Percentiles rank a stretch among this genome's conserved stretches.
Evolutionary conservation across 1,140 invertebrate species (phyloP).

Genomic region (Aphaenogaster ashmeadi): DNA sequence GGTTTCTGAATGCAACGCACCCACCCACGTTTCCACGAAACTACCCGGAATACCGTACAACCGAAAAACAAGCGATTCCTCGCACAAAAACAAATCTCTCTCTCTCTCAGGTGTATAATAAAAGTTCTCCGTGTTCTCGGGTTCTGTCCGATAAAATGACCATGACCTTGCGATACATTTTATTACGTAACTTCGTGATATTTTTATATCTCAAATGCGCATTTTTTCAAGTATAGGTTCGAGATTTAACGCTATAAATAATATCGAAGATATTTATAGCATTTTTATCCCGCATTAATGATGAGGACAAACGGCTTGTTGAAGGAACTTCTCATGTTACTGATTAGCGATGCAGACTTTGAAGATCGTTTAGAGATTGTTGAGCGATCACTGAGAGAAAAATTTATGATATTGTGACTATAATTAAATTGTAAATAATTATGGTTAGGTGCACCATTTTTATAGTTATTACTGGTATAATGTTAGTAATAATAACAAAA

Average conservation of each 20-base stretch:
- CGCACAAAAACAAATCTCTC: background rate
- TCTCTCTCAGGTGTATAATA: background rate
- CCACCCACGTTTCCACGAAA: background rate
- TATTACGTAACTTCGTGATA: conserved; percentile 6
- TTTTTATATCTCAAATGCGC: conserved; percentile 20
- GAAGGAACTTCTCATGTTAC: background rate
- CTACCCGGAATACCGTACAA: background rate
- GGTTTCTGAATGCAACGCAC: background rate
- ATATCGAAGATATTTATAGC: background rate
- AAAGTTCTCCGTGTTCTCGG: background rate
- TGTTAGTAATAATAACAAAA: too few species aligned
- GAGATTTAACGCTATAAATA: conserved; percentile 15
- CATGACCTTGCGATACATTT: background rate
- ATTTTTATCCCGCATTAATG: background rate
- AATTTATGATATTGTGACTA: too few species aligned
- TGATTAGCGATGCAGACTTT: background rate
- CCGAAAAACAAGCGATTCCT: background rate
- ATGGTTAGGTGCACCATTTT: too few species aligned
- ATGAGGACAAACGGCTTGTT: background rate
- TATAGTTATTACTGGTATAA: too few species aligned
- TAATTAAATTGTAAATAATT: too few species aligned
- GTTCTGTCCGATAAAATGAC: background rate
- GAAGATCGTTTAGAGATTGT: background rate
- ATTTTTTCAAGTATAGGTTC: background rate
- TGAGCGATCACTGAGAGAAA: too few species aligned